Evolutionary conservation across 1,140 invertebrate genomes (phyloP), one percentile per base, ranked within the genome.

Genomic region (Teleopsis dalmanni): DNA sequence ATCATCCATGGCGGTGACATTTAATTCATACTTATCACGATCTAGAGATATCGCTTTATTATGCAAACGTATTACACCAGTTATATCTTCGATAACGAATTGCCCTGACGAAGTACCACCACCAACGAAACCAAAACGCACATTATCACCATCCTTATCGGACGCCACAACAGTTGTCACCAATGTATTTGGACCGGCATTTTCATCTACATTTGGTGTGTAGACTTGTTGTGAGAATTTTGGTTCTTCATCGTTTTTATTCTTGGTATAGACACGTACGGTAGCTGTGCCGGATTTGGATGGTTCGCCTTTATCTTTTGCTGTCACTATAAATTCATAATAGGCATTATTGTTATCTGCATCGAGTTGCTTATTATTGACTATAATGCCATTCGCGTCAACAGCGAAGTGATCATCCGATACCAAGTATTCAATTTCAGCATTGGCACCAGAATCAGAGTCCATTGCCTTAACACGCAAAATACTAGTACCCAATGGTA

Each of bases 151-250:
- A 68, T 95, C 92, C 73, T 95, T 95, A 64, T 95, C 92, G 3
- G 90, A 94, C 0, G 92, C 91, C 1, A 95, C 91, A 0, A 95
- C 92, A 11, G 91, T 95, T 8, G 91, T 95, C 0, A 95, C 92
- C 8, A 95, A 73, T 3, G 92, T 95, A 60, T 92, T 93, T 0
- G 91, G 88, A 3, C 91, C 91, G 11, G 91, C 91, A 71, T 95
- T 95, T 72, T 95, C 92, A 69, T 95, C 91, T 2, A 95, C 91
- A 73, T 95, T 95, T 0, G 92, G 91, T 2, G 91, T 95, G 65
- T 95, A 95, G 0, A 95, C 92, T 75, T 94, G 90, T 57, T 95
- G 92, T 1, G 90, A 94, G 70, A 95, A 95, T 71, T 94, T 95
- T 0, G 92, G 92, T 67, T 94, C 89, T 74, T 95, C 92, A 62